Evolutionary conservation across 2,797 vertebrate genomes (phyloP), one percentile per base, ranked within the genome.

Genomic region (Megaceryle alcyon): DNA sequence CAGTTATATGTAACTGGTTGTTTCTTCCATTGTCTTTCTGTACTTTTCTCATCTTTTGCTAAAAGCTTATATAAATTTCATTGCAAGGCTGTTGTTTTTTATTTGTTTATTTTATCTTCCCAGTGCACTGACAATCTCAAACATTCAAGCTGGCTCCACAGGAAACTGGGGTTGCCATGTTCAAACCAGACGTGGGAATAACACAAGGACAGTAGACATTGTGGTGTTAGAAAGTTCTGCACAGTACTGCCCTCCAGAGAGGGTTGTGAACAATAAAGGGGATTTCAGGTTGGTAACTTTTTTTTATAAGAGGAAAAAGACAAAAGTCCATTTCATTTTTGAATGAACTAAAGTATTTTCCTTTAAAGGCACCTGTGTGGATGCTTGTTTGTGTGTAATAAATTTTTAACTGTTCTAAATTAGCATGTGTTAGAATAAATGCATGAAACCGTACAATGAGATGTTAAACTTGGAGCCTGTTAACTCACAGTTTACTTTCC

Each of bases 91-190:
- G 11, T 37, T 94, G 43, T 14, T 14, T 31, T 88, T 89, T 69
- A n/a, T 83, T 81, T 61, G 18, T 68, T 85, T 82, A 4, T 93
- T 94, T 72, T 88, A 12, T 98, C 31, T 88, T 95, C 39, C 13
- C 88, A 99, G 99, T 51, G 99, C 98, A 2, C 95, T 99, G 97
- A 99, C 99, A 82, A 99, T 99, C 97, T 99, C 99, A 60, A 99
- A 99, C 98, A 99, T 99, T 97, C 99, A 99, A 97, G 99, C 99
- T 61, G 99, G 98, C 82, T 99, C 99, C 28, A 99, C 99, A 8
- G 99, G 99, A 80, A 99, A 99, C 95, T 99, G 99, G 99, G 99
- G 99, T 90, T 99, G 99, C 88, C 98, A 98, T 2, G 98, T 99
- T 33, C 98, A 99, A 90, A 99, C 99, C 10, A 99, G 98, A 95